Percentiles rank a stretch among this genome's conserved stretches.
phyloP scores from a whole-genome alignment of 1,140 invertebrate species.

The Mercenaria mercenaria region DNA sequence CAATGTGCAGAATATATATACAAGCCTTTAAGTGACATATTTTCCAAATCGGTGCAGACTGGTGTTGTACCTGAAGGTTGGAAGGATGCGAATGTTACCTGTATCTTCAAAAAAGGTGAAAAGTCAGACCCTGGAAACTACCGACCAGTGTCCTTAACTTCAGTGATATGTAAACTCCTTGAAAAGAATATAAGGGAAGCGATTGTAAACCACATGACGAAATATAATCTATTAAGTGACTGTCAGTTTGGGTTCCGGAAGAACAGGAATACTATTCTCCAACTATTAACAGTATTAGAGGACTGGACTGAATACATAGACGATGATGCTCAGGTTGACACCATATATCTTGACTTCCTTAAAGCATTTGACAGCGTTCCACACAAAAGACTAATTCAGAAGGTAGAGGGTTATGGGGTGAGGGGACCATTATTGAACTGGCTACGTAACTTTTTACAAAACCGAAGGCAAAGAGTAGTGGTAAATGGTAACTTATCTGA shows the following conservation, averaged over 20 bases:
- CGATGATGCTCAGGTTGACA: not conserved
- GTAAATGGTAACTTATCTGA: no score
- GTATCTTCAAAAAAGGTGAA: not conserved
- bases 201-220: not conserved
- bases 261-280: not conserved
- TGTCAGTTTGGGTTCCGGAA: not conserved
- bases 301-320: slow-evolving; percentile 25
- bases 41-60: not conserved
- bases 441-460: not conserved
- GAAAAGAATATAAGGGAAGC: not conserved
- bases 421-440: not conserved
- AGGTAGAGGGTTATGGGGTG: no score
- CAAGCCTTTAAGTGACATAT: not conserved
- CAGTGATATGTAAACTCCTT: not conserved
- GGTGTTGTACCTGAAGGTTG: not conserved
- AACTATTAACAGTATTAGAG: slow-evolving; percentile 29
- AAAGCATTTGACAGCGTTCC: slow-evolving; percentile 36
- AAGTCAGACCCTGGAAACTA: not conserved
- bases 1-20: not conserved
- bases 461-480: not conserved
- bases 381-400: not conserved
- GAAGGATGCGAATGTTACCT: slow-evolving; percentile 6
- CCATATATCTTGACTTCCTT: slow-evolving; percentile 35
- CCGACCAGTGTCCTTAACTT: slow-evolving; percentile 15
- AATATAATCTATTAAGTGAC: not conserved